Conservation (phyloP, 2,113 vertebrate genomes). For the Neogobius melanostomus region DNA sequence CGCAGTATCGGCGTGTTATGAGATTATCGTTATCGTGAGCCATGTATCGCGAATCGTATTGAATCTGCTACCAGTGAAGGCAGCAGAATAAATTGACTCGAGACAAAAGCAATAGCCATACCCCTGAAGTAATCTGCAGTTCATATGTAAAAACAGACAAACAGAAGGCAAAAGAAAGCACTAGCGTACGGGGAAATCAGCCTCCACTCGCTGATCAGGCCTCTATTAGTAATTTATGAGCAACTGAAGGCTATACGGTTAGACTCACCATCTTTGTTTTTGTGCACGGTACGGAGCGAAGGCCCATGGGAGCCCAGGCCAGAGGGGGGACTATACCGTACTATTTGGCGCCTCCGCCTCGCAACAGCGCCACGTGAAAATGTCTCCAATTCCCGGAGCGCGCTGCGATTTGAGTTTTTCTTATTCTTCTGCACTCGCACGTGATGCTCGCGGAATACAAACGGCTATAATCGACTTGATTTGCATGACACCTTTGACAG, state of each 20-base stretch:
- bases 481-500: constrained; percentile 67
- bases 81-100: constrained; percentile 18
- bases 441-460: constrained; percentile 31
- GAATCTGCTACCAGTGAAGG: neutral
- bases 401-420: constrained; percentile 40
- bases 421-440: constrained; percentile 37
- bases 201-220: constrained; percentile 48
- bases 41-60: no score
- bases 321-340: neutral
- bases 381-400: constrained; percentile 41
- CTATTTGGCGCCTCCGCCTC: constrained; percentile 38
- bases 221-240: constrained; percentile 52
- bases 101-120: constrained; percentile 44
- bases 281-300: constrained; percentile 44
- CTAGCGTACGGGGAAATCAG: constrained; percentile 62
- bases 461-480: constrained; percentile 62
- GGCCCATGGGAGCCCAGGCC: constrained; percentile 52
- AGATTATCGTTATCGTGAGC: neutral
- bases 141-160: constrained; percentile 17
- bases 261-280: constrained; percentile 60
- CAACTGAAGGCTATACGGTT: constrained; percentile 23
- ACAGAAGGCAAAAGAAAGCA: constrained; percentile 42
- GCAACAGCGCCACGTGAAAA: constrained; percentile 67
- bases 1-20: no score
- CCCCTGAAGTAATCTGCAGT: constrained; percentile 52